phyloP scores from a whole-genome alignment of 1,140 invertebrate species.

The Contarinia nasturtii region DNA sequence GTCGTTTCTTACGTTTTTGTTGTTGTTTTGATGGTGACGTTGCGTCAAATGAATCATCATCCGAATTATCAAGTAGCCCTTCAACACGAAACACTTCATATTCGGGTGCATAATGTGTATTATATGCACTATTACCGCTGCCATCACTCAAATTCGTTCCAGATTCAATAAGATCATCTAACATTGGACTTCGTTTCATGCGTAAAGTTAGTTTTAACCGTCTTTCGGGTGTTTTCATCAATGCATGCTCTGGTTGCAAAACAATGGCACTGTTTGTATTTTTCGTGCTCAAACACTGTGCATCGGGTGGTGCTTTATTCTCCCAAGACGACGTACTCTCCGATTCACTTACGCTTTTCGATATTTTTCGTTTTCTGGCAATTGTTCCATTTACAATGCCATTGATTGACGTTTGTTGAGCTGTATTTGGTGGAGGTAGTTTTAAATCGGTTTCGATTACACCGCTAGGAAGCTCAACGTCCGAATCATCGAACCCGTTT shows the following conservation, averaged over 20 bases:
- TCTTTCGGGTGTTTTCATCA: slow-evolving; percentile 30
- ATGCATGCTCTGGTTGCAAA: slow-evolving; percentile 6
- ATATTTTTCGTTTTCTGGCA: slow-evolving; percentile 8
- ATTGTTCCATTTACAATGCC: not conserved
- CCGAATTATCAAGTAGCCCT: slow-evolving; percentile 31
- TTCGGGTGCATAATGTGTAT: slow-evolving; percentile 22
- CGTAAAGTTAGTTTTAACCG: slow-evolving; percentile 60
- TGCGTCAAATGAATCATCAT: slow-evolving; percentile 5
- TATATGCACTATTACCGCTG: slow-evolving; percentile 5
- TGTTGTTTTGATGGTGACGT: slow-evolving; percentile 7
- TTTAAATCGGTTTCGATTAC: too few species aligned
- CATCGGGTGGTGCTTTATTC: slow-evolving; percentile 15
- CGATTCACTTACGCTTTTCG: slow-evolving; percentile 7
- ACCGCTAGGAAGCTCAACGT: not conserved
- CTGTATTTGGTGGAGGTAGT: too few species aligned
- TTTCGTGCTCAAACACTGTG: slow-evolving; percentile 4
- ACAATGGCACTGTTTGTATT: slow-evolving; percentile 1
- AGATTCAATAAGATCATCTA: slow-evolving; percentile 69
- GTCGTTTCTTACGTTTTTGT: slow-evolving; percentile 39
- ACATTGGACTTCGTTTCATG: slow-evolving; percentile 67
- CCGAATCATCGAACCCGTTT: not conserved
- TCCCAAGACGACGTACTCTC: slow-evolving; percentile 27
- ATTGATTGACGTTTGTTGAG: not conserved
- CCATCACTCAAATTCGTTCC: slow-evolving; percentile 42
- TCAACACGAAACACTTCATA: slow-evolving; percentile 70